A percentile compares a stretch with the other conserved stretches of the same genome.
Conservation (phyloP, 2,113 vertebrate species). For the Rhombomys opimus region DNA sequence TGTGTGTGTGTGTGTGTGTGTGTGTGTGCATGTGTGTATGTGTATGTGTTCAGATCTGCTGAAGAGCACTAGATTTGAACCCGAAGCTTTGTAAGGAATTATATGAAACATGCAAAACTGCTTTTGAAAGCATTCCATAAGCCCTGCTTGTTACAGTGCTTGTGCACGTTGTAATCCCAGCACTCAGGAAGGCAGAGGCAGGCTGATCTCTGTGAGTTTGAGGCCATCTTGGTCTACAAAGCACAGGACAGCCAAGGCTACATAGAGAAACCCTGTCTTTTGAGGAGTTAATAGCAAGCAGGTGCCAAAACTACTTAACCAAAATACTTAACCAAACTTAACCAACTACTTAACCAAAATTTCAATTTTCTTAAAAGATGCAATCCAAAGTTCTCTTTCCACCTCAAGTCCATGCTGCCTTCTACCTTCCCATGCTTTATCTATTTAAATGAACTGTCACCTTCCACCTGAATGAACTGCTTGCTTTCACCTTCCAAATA, state of each 20-base stretch:
- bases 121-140: slow-evolving; percentile 25
- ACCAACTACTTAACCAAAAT: background rate
- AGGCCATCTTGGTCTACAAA: too few relatives aligned
- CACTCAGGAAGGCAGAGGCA: too few relatives aligned
- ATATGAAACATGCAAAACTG: background rate
- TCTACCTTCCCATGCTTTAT: background rate
- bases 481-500: background rate
- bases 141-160: too few relatives aligned
- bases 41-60: background rate
- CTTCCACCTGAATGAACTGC: background rate
- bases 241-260: too few relatives aligned
- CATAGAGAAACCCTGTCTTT: too few relatives aligned
- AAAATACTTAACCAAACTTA: too few relatives aligned
- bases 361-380: background rate
- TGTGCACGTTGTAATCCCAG: too few relatives aligned
- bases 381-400: background rate
- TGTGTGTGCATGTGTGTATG: background rate
- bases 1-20: background rate
- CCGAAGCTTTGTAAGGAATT: background rate
- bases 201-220: too few relatives aligned
- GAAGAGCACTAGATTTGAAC: background rate
- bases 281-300: background rate
- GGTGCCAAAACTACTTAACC: background rate
- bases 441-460: background rate
- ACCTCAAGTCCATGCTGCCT: background rate